These are phyloP conservation scores for Trematocara variabile DNA, from an alignment of 2,113 vertebrate genomes.

Conservation along the genomic window DNA sequence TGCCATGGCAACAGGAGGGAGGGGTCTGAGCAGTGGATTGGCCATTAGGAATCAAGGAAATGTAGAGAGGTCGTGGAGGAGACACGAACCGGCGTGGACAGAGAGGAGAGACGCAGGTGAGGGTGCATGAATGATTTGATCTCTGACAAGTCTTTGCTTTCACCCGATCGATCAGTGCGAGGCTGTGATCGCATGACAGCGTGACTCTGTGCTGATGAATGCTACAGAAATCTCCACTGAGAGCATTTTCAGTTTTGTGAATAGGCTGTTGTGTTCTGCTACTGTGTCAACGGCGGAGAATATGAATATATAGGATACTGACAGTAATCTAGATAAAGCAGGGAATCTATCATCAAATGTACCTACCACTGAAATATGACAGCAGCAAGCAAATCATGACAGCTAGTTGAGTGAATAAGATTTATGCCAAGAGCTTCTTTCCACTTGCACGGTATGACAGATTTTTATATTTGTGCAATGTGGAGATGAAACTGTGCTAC, in stretches of 20 bases:
- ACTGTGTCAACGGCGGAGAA: background rate
- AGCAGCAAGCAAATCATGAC: background rate
- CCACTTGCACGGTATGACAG: constrained; percentile 20
- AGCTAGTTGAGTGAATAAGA: constrained; percentile 6
- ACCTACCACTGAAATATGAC: constrained; percentile 1
- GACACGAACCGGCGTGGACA: constrained; percentile 73
- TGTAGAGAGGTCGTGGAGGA: constrained; percentile 72
- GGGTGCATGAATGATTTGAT: constrained; percentile 37
- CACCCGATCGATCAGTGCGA: background rate
- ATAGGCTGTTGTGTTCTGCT: background rate
- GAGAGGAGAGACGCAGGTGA: constrained; percentile 86
- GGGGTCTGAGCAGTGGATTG: constrained; percentile 31
- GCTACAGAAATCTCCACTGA: background rate
- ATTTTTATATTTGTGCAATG: constrained; percentile 39
- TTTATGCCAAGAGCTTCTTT: constrained; percentile 5
- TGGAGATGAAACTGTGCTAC: constrained; percentile 24
- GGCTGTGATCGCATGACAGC: background rate
- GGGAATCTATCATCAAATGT: background rate
- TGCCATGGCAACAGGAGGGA: constrained; percentile 69
- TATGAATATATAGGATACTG: background rate
- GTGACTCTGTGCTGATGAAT: background rate
- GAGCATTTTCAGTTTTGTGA: background rate
- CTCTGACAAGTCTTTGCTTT: background rate
- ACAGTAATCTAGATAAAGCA: background rate
- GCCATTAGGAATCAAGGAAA: constrained; percentile 35